A percentile compares a stretch with the other conserved stretches of the same genome.
Conservation (phyloP, 2,797 vertebrate genomes). For the Chanos chanos region DNA sequence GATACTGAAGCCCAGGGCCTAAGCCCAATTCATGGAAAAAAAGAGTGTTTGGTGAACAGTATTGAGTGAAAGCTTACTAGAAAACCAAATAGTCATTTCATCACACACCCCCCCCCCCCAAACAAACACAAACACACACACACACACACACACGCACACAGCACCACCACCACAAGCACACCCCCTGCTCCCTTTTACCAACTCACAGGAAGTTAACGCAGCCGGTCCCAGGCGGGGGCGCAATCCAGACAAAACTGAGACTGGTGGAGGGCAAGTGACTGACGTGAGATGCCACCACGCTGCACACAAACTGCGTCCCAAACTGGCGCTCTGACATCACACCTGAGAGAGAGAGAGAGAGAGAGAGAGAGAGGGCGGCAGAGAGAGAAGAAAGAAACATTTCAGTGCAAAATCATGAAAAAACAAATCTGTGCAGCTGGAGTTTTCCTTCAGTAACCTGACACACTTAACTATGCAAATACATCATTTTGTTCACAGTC, state of each 20-base stretch:
- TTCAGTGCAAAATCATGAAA: not conserved
- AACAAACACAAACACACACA: not conserved
- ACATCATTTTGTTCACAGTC: too few relatives aligned
- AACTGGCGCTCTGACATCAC: slow-evolving; percentile 92
- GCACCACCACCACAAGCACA: not conserved
- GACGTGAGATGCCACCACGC: slow-evolving; percentile 94
- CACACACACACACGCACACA: not conserved
- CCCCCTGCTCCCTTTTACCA: slow-evolving; percentile 17
- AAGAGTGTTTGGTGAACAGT: too few relatives aligned
- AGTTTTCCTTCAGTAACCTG: too few relatives aligned
- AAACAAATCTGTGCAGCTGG: too few relatives aligned
- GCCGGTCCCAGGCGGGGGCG: slow-evolving; percentile 92
- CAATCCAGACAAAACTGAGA: slow-evolving; percentile 97
- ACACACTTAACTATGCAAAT: too few relatives aligned
- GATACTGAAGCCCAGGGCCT: too few relatives aligned
- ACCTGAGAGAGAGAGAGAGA: slow-evolving; percentile 61
- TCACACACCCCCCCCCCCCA: too few relatives aligned
- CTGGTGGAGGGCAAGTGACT: slow-evolving; percentile 93
- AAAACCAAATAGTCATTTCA: not conserved
- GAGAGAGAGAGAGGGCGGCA: not conserved
- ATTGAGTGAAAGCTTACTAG: too few relatives aligned
- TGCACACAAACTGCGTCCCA: slow-evolving; percentile 96
- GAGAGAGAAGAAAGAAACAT: not conserved
- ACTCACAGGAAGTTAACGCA: slow-evolving; percentile 96
- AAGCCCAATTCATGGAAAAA: too few relatives aligned